Percentiles rank a stretch among this genome's conserved stretches.
Conservation (phyloP, 37 sponge, comb jelly and placozoan genomes). For the Oopsacas minuta region DNA sequence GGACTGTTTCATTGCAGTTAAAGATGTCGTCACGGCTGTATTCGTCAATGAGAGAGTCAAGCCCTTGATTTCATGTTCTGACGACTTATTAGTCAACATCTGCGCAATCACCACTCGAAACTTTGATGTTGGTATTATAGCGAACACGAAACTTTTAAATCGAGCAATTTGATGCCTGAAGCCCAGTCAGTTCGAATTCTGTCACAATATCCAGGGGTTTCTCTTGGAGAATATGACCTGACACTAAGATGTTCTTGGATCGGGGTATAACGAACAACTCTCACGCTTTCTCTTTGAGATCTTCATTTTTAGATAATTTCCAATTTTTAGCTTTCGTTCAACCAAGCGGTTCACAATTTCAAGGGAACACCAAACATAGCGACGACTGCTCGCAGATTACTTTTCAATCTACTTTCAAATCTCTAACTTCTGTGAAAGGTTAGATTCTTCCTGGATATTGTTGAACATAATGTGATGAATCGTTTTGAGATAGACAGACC, state of each 20-base stretch:
- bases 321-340: slow-evolving; percentile 4
- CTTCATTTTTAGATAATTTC: neutral
- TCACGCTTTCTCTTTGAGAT: slow-evolving; percentile 3
- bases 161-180: neutral
- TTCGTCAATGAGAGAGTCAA: slow-evolving; percentile 19
- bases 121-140: neutral
- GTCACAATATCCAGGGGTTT: slow-evolving; percentile 8
- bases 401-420: neutral
- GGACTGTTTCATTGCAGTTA: slow-evolving; percentile 12
- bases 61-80: neutral
- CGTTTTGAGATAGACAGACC: neutral
- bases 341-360: slow-evolving; percentile 5
- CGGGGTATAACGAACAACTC: slow-evolving; percentile 13
- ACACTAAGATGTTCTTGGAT: slow-evolving; percentile 18
- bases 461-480: neutral
- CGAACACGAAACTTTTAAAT: neutral
- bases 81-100: neutral
- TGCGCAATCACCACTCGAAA: neutral
- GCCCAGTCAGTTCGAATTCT: slow-evolving; percentile 5
- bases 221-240: slow-evolving; percentile 18
- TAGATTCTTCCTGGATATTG: slow-evolving; percentile 14
- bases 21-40: slow-evolving; percentile 6
- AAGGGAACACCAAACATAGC: slow-evolving; percentile 12
- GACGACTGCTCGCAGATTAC: neutral
- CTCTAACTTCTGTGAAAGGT: slow-evolving; percentile 18